Base-by-base conservation (phyloP, 2,797 vertebrate genomes). In the Malacoraja senta region DNA sequence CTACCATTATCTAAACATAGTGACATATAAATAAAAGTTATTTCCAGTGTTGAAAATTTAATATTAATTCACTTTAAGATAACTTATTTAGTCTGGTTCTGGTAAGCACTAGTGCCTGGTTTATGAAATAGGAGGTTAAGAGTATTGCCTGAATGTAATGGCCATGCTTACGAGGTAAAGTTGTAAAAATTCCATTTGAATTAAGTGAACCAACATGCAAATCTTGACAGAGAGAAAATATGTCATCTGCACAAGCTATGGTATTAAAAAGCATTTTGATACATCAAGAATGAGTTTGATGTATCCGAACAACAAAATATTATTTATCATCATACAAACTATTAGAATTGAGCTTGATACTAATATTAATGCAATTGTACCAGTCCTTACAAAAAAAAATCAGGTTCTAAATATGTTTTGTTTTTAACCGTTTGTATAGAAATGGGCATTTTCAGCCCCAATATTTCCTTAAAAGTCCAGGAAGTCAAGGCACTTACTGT, bases 401-500 rank as follows among this genome's bases (percentile, higher is more conserved):
- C 29, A 8, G 63, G 61, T 35, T 88, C 68, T 32, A 10, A 88
- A 35, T 17, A 35, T 29, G 26, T 8, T 19, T 74, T n/a, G 9
- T 61, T 29, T 65, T 4, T 86, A n/a, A 1, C 83, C 61, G 15
- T 19, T 65, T 65, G 58, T 61, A 86, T 3, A 15, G 13, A 88
- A 88, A 35, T 68, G 2, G 61, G 1, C 9, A 58, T 26, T 26
- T 74, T 21, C 26, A 12, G 2, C 17, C 35, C 58, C 71, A 92
- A 44, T 53, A 35, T 58, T 44, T 29, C 35, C 24, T 29, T 44
- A 10, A 19, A 92, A 17, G 26, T 35, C 93, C 32, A 19, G 76
- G 19, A 94, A 93, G 6, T 19, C 29, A 72, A 93, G 8, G 72
- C 53, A 96, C 97, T 98, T 95, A 99, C 98, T 95, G 98, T 98